Percentiles rank a stretch among this genome's conserved stretches.
Evolutionary conservation across 2,113 vertebrate genomes (phyloP).

Genomic region (Rhombomys opimus): DNA sequence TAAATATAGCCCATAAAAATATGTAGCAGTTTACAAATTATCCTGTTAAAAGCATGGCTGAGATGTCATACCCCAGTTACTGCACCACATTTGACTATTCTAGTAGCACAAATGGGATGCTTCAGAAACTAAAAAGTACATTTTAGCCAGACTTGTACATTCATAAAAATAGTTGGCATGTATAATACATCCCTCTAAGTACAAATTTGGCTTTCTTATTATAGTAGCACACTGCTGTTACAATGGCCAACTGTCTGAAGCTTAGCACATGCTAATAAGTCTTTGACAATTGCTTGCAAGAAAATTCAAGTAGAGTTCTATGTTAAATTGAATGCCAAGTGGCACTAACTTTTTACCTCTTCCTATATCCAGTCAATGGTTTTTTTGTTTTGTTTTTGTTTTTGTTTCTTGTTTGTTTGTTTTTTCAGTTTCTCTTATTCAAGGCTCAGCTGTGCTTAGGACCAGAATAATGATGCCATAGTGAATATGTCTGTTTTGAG

Average conservation of each 20-base stretch:
- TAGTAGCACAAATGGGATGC: constrained; percentile 54
- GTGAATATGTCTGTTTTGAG: not conserved
- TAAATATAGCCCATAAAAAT: constrained; percentile 54
- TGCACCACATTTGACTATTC: constrained; percentile 26
- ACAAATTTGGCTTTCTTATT: constrained; percentile 62
- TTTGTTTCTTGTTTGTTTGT: too few relatives aligned
- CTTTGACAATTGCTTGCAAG: constrained; percentile 43
- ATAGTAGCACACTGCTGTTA: not conserved
- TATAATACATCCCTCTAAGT: constrained; percentile 52
- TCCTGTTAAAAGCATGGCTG: not conserved
- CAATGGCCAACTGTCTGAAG: constrained; percentile 39
- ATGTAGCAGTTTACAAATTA: constrained; percentile 15
- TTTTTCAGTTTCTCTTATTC: not conserved
- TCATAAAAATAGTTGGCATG: constrained; percentile 57
- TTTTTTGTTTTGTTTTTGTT: not conserved
- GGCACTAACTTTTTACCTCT: not conserved
- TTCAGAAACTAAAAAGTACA: constrained; percentile 7
- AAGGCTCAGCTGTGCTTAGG: not conserved
- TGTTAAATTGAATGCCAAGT: not conserved
- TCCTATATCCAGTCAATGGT: not conserved
- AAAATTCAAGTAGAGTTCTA: not conserved
- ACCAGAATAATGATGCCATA: not conserved
- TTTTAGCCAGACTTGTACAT: constrained; percentile 43
- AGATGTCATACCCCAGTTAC: not conserved
- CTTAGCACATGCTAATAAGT: constrained; percentile 54